These are phyloP conservation scores for Ascaphus truei DNA, from an alignment of 2,113 vertebrate genomes.

Conservation along the genomic window DNA sequence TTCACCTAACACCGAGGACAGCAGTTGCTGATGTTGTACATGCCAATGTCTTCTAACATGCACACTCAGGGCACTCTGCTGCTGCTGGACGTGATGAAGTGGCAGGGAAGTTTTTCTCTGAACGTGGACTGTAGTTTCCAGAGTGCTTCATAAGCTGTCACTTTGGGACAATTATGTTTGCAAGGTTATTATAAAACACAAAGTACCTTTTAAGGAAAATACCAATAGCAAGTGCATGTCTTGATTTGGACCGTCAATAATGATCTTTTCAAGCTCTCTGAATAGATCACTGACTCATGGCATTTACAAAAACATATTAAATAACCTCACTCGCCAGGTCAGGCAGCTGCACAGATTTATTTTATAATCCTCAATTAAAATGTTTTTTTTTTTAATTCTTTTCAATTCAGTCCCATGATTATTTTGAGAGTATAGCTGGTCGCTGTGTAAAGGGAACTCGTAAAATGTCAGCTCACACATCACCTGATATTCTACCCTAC, in stretches of 20 bases:
- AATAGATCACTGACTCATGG: neutral
- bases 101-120: constrained; percentile 1
- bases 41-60: neutral
- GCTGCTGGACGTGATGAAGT: constrained; percentile 10
- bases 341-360: constrained; percentile 11
- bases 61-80: neutral
- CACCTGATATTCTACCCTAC: too few relatives aligned
- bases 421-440: constrained; percentile 6
- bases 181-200: neutral
- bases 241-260: neutral
- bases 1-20: neutral
- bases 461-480: too few relatives aligned
- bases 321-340: constrained; percentile 7
- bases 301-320: constrained; percentile 11
- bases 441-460: neutral
- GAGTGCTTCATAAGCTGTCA: neutral
- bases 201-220: neutral
- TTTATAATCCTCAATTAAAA: constrained; percentile 4
- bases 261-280: neutral
- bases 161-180: neutral
- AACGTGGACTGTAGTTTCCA: neutral
- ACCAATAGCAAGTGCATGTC: neutral
- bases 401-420: neutral
- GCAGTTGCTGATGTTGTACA: neutral
- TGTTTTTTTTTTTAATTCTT: neutral